Evolutionary conservation across 2,113 vertebrate species (phyloP).

Genomic region (Macaca fascicularis): DNA sequence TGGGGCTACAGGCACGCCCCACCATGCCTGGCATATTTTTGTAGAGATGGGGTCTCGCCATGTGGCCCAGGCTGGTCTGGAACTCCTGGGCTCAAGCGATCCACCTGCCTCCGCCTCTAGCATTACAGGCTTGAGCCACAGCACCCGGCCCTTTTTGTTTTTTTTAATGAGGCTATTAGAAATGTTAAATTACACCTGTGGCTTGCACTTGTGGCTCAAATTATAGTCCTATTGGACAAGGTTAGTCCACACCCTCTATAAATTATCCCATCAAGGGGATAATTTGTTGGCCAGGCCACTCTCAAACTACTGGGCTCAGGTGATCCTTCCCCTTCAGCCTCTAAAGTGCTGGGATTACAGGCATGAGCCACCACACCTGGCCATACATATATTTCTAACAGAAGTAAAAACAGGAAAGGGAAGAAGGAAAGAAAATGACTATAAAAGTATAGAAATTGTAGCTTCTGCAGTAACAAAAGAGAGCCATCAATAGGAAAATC

Average conservation of each 20-base stretch:
- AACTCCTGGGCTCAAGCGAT: too few relatives aligned
- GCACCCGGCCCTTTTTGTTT: not conserved
- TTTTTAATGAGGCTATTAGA: not conserved
- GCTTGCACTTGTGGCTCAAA: not conserved
- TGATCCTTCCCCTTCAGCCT: too few relatives aligned
- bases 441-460: not conserved
- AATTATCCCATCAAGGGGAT: not conserved
- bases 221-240: not conserved
- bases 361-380: too few relatives aligned
- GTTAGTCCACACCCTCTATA: not conserved
- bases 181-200: not conserved
- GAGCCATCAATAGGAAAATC: not conserved
- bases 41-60: too few relatives aligned
- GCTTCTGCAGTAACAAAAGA: not conserved
- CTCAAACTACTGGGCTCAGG: too few relatives aligned
- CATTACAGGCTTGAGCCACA: too few relatives aligned
- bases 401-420: not conserved
- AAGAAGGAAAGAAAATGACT: not conserved
- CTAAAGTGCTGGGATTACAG: too few relatives aligned
- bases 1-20: too few relatives aligned
- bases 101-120: too few relatives aligned
- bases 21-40: too few relatives aligned
- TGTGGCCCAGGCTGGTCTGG: too few relatives aligned
- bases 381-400: not conserved
- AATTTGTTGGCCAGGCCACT: too few relatives aligned